Conservation (phyloP, 2,888 invertebrate species). For the Orchesella flavescens region DNA sequence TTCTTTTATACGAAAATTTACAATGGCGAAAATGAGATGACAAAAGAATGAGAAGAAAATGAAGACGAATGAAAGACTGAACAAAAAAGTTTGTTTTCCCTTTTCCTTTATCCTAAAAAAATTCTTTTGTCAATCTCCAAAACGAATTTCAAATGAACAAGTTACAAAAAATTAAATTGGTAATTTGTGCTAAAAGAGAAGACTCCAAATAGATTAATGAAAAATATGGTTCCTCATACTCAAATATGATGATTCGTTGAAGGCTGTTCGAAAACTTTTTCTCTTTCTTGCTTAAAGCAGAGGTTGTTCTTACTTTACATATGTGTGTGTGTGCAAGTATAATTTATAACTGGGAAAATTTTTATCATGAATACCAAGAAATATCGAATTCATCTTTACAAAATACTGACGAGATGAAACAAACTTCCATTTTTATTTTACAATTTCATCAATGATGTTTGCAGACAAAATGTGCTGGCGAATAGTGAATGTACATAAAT, state of each 20-base stretch:
- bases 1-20: neutral
- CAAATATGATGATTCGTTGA: constrained; percentile 72
- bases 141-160: constrained; percentile 33
- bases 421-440: no score
- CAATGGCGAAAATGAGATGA: constrained; percentile 10
- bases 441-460: no score
- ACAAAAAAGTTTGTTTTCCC: constrained; percentile 20
- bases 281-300: constrained; percentile 1
- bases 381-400: neutral
- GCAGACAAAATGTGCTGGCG: no score
- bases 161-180: constrained; percentile 26
- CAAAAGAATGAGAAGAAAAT: constrained; percentile 22
- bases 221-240: constrained; percentile 52
- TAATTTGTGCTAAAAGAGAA: constrained; percentile 6
- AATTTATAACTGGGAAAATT: neutral
- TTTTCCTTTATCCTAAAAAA: neutral
- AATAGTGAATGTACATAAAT: no score
- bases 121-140: neutral
- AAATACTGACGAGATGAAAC: no score
- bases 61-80: constrained; percentile 24
- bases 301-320: constrained; percentile 4
- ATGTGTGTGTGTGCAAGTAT: constrained; percentile 14
- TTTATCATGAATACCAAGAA: neutral
- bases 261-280: constrained; percentile 83
- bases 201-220: constrained; percentile 31